Percentiles rank a stretch among this genome's conserved stretches.
These are phyloP conservation scores for Cyprinodon diabolis DNA, from an alignment of 2,797 vertebrate genomes.

Conservation along the genomic window DNA sequence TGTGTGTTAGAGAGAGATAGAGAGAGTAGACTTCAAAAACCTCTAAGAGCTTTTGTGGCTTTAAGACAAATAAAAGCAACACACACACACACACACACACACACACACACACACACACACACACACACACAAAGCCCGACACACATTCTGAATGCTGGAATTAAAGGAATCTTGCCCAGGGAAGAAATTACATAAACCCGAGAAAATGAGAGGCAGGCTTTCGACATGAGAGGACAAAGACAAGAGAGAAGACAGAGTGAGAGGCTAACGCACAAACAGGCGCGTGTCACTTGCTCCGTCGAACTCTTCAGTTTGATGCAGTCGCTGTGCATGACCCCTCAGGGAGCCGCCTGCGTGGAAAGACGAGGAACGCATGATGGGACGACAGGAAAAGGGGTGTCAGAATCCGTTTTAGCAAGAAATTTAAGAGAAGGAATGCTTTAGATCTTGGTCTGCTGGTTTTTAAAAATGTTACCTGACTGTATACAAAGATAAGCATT, in stretches of 20 bases:
- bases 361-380: background rate
- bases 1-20: conserved; percentile 8
- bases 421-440: too few species aligned
- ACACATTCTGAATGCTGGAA: conserved; percentile 42
- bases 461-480: too few species aligned
- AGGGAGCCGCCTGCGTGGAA: conserved; percentile 20
- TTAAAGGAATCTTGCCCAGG: conserved; percentile 46
- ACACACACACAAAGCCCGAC: conserved; percentile 33
- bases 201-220: conserved; percentile 34
- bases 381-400: background rate
- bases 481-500: too few species aligned
- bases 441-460: too few species aligned
- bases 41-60: conserved; percentile 67
- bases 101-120: conserved; percentile 34
- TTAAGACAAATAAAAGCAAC: conserved; percentile 58
- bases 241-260: background rate
- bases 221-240: conserved; percentile 10
- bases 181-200: conserved; percentile 45
- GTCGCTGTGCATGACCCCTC: conserved; percentile 48
- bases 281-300: conserved; percentile 46
- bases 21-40: conserved; percentile 47
- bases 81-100: conserved; percentile 29
- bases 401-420: background rate
- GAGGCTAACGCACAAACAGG: conserved; percentile 1
- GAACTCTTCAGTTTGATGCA: conserved; percentile 57